Evolutionary conservation across 2,797 vertebrate species (phyloP), one percentile per base, ranked within the genome.

Genomic region (Gallirallus australis): DNA sequence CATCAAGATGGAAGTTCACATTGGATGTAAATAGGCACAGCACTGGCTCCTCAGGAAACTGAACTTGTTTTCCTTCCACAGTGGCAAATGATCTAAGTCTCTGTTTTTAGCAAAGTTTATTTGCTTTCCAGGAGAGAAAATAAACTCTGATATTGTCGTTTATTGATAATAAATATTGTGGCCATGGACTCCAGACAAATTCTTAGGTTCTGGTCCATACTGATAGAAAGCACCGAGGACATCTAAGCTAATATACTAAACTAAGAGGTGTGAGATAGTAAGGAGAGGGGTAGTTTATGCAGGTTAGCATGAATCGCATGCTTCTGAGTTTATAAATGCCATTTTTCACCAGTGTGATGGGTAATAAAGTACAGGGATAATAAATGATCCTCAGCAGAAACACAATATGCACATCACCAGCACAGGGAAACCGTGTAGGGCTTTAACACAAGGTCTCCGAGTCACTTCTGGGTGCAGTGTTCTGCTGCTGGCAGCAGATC

Each of bases 51-150:
- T 86, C 85, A 31, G 94, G 86, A 94, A 89, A 73, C 81, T 33
- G 28, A 19, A 57, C 72, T 91, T 89, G 83, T 48, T 90, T 89
- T 80, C 81, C 73, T 96, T 77, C 89, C 92, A 93, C 94, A 86
- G 14, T 82, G 81, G 94, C 56, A 77, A 81, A 13, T 96, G 96
- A 95, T 4, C 52, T 94, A 95, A 95, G 30, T 11, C 78, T 6
- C 85, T 56, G 88, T 5, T 95, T 96, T 95, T 93, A 94, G 92
- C 61, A 65, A 76, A 52, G 95, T 93, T 97, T 95, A 86, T 96
- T 96, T 94, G 85, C 86, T 89, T 92, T 95, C 77, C 88, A 76
- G 73, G 73, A 90, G 80, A 60, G 89, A 94, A 96, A 90, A 96
- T 89, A 95, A 95, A 91, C 79, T 57, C 85, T 48, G 73, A 89